Conservation (phyloP, 2,888 invertebrate genomes). For the Timandra comae region DNA sequence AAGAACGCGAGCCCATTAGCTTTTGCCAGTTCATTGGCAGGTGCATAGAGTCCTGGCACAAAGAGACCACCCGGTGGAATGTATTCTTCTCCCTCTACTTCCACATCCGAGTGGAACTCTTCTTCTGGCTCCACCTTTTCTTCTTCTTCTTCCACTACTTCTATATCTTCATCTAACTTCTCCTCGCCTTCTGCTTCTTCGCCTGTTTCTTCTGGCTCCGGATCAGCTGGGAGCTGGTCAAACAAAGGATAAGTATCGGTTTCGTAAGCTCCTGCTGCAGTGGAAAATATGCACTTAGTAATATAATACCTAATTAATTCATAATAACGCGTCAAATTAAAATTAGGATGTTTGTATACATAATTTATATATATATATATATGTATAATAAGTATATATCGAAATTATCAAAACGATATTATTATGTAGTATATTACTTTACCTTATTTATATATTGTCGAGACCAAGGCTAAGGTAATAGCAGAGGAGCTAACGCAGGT, state of each 20-base stretch:
- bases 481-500: too few relatives aligned
- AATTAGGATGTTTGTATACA: too few relatives aligned
- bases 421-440: too few relatives aligned
- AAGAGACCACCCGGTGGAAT: conserved; percentile 64
- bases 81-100: conserved; percentile 59
- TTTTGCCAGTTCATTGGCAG: conserved; percentile 58
- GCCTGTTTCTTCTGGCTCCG: conserved; percentile 34
- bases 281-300: too few relatives aligned
- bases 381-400: too few relatives aligned
- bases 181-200: conserved; percentile 23
- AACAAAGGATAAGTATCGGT: neutral
- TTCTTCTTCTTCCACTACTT: conserved; percentile 22
- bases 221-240: conserved; percentile 51
- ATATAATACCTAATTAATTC: too few relatives aligned
- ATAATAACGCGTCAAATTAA: too few relatives aligned
- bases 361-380: too few relatives aligned
- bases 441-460: too few relatives aligned
- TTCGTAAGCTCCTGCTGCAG: too few relatives aligned
- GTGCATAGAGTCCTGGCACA: conserved; percentile 60
- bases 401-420: too few relatives aligned
- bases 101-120: conserved; percentile 56
- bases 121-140: conserved; percentile 44
- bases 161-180: conserved; percentile 11
- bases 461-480: too few relatives aligned
- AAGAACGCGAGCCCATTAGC: conserved; percentile 55